Conservation (phyloP, 2,797 vertebrate species). For the Leuciscus waleckii region DNA sequence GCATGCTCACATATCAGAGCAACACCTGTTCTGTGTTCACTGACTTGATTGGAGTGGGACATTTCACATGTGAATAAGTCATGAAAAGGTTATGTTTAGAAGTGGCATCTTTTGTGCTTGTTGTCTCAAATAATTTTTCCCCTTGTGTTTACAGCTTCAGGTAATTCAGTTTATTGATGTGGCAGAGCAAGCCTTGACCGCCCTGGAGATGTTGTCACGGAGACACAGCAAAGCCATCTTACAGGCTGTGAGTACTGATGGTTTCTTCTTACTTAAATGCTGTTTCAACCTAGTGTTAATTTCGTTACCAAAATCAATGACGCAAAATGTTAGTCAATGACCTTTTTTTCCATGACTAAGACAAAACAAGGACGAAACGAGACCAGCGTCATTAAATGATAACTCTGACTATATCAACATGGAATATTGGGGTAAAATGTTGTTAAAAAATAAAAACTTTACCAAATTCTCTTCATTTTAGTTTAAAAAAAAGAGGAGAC, state of each 20-base stretch:
- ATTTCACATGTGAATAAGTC: background rate
- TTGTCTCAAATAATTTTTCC: background rate
- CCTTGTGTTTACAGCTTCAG: slow-evolving; percentile 83
- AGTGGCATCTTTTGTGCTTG: background rate
- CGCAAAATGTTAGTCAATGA: background rate
- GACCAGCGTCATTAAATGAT: background rate
- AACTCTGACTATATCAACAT: background rate
- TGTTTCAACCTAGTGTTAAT: background rate
- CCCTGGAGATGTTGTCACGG: slow-evolving; percentile 97
- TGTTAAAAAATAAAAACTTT: background rate
- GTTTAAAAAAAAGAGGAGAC: background rate
- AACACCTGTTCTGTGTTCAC: background rate
- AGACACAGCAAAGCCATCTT: slow-evolving; percentile 99
- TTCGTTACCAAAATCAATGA: background rate
- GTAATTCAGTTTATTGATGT: slow-evolving; percentile 99
- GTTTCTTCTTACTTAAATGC: background rate
- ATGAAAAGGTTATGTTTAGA: background rate
- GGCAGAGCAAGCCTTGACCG: slow-evolving; percentile 97
- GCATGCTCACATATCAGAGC: background rate
- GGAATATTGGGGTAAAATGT: background rate
- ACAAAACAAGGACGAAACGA: background rate
- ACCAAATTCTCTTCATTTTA: background rate
- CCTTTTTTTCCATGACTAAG: background rate
- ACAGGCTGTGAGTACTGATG: slow-evolving; percentile 88
- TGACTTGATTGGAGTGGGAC: background rate